Conservation (phyloP, 2,888 invertebrate species). For the Tineola bisselliella region DNA sequence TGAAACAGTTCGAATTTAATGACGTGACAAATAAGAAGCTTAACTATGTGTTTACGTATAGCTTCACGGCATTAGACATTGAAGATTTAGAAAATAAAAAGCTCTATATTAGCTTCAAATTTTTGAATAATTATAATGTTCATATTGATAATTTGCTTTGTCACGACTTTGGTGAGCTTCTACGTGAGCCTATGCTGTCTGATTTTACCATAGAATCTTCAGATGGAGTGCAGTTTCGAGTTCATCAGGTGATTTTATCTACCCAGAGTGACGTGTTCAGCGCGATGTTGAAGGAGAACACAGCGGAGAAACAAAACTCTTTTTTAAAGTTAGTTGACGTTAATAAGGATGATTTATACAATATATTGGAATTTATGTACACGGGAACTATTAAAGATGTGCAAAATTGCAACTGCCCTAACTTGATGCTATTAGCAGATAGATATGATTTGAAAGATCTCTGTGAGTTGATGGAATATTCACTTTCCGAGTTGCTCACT, state of each 20-base stretch:
- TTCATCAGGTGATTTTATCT: constrained; percentile 42
- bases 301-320: constrained; percentile 47
- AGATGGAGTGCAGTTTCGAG: constrained; percentile 42
- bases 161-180: constrained; percentile 39
- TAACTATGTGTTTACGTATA: constrained; percentile 41
- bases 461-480: constrained; percentile 36
- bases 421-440: constrained; percentile 45
- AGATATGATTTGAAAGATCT: constrained; percentile 44
- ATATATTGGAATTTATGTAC: constrained; percentile 48
- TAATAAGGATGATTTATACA: constrained; percentile 37
- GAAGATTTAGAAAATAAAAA: constrained; percentile 37
- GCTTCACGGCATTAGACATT: constrained; percentile 39
- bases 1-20: constrained; percentile 29
- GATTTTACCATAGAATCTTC: constrained; percentile 52
- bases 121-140: constrained; percentile 21
- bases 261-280: constrained; percentile 54
- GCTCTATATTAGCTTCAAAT: constrained; percentile 37
- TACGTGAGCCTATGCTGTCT: constrained; percentile 41
- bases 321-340: constrained; percentile 46
- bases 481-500: constrained; percentile 34
- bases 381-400: constrained; percentile 42
- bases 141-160: constrained; percentile 13
- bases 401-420: constrained; percentile 36
- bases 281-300: constrained; percentile 56
- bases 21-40: constrained; percentile 22